These are phyloP conservation scores for Neotoma lepida DNA, from an alignment of 2,113 vertebrate species.

Conservation along the genomic window DNA sequence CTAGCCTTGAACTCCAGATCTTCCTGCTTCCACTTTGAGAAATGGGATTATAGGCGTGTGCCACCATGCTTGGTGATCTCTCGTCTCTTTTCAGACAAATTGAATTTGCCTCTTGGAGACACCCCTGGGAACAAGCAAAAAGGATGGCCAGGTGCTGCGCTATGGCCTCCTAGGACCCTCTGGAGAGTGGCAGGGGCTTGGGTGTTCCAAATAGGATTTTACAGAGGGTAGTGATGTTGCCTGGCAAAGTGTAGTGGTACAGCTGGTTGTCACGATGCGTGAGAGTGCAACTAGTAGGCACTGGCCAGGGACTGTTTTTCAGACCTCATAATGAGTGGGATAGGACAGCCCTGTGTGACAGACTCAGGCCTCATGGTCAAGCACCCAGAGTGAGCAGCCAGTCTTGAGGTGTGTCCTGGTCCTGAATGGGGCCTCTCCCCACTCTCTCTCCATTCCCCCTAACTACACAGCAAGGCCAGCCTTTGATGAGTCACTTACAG, in stretches of 20 bases:
- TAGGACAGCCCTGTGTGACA: background rate
- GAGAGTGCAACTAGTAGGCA: fast-evolving
- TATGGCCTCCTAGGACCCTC: no score
- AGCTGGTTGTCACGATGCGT: background rate
- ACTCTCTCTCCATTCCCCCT: background rate
- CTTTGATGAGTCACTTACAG: slow-evolving; percentile 96
- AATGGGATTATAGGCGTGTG: background rate
- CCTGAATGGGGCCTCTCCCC: no score
- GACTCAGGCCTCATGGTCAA: fast-evolving
- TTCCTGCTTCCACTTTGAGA: background rate
- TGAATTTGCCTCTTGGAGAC: background rate
- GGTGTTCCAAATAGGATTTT: no score
- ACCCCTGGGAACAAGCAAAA: no score
- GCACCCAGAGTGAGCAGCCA: fast-evolving
- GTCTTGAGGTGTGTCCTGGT: background rate
- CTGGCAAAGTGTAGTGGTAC: background rate
- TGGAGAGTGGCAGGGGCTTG: background rate
- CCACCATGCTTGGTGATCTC: background rate
- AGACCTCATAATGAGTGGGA: no score
- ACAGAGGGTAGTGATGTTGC: background rate
- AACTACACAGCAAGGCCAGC: slow-evolving; percentile 79
- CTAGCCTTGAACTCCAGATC: background rate
- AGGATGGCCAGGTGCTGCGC: background rate
- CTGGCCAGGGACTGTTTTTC: fast-evolving
- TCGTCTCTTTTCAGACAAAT: background rate